Evolutionary conservation across 1,140 invertebrate genomes (phyloP).

Genomic region (Drosophila willistoni): DNA sequence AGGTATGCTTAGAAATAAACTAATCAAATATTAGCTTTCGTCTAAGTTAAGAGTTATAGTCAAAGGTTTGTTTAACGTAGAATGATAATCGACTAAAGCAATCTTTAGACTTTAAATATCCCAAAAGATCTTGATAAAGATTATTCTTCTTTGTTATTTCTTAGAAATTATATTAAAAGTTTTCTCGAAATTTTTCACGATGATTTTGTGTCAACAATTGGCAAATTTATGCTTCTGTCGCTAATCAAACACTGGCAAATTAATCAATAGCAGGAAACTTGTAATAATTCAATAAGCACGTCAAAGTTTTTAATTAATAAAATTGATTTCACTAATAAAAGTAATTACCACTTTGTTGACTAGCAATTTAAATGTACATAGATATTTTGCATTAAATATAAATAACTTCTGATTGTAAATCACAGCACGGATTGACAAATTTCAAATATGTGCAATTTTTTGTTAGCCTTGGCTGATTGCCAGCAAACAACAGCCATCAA

Average conservation of each 20-base stretch:
- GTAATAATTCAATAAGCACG: background rate
- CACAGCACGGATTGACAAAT: conserved; percentile 9
- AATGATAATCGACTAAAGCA: too few species aligned
- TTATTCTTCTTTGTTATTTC: too few species aligned
- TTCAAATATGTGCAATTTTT: conserved; percentile 21
- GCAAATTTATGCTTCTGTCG: background rate
- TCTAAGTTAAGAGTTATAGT: too few species aligned
- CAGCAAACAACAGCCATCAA: conserved; percentile 55
- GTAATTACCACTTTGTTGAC: conserved; percentile 5
- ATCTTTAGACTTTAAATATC: too few species aligned
- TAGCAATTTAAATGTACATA: background rate
- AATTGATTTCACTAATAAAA: conserved; percentile 34
- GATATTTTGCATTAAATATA: background rate
- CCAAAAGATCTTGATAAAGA: too few species aligned
- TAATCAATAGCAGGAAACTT: conserved; percentile 21
- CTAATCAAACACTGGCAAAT: conserved; percentile 12
- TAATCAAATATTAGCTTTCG: too few species aligned
- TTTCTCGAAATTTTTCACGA: background rate
- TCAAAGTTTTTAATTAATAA: conserved; percentile 4
- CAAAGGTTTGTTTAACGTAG: too few species aligned
- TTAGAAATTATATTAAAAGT: background rate
- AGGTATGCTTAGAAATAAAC: too few species aligned
- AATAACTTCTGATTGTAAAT: conserved; percentile 2
- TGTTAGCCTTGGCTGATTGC: conserved; percentile 60
- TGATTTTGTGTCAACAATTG: background rate